These are phyloP conservation scores for Acrocephalus scirpaceus DNA, from an alignment of 2,797 vertebrate species.

Conservation along the genomic window DNA sequence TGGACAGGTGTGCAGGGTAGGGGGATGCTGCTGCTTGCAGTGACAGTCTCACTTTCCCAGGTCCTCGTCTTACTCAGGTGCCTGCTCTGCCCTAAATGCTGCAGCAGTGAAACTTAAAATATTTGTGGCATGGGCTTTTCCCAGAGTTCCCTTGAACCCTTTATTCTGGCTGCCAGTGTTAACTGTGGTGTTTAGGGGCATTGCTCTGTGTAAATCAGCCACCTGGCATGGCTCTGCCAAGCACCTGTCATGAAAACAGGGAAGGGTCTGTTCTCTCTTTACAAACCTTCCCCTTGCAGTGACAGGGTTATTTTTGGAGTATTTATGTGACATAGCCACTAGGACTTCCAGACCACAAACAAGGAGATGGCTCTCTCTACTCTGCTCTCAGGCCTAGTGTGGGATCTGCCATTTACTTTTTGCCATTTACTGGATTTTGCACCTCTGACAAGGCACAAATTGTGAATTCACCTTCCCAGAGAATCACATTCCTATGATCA, in stretches of 20 bases:
- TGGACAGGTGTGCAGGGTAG: too few relatives aligned
- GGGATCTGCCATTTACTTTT: background rate
- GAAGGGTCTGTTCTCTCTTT: background rate
- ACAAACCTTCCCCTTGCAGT: background rate
- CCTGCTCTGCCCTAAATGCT: background rate
- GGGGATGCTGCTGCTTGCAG: background rate
- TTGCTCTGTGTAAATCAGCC: background rate
- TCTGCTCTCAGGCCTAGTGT: background rate
- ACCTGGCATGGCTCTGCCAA: background rate
- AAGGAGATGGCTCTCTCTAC: background rate
- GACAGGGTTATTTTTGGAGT: background rate
- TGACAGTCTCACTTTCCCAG: background rate
- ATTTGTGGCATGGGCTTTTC: background rate
- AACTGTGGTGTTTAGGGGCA: background rate
- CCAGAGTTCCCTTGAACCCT: background rate
- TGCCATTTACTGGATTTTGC: background rate
- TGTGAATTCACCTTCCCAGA: background rate
- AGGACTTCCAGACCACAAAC: background rate
- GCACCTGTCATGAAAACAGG: background rate
- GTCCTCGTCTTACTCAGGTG: background rate
- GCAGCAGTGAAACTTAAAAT: fast-evolving
- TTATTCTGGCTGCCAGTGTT: background rate
- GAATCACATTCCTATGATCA: fast-evolving
- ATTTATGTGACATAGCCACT: background rate
- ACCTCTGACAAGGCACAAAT: background rate